Evolutionary conservation across 1,140 invertebrate species (phyloP), one percentile per base, ranked within the genome.

Genomic region (Neodiprion virginianus): DNA sequence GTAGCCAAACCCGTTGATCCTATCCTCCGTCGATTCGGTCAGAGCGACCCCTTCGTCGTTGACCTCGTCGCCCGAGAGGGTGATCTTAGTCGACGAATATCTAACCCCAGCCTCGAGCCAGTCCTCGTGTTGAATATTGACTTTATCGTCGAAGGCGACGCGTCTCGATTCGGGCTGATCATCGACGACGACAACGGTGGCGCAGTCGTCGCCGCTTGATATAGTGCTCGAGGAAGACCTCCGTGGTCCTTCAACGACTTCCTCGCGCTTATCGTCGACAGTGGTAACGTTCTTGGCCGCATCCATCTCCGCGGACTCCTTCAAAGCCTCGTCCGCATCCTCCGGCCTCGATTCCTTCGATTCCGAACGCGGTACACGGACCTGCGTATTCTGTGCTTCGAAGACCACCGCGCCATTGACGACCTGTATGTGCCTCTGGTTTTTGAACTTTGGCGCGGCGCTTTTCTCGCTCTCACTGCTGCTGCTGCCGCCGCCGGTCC

Each of bases 71-170:
- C 82, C 87, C 11, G 84, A 81, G 48, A 88, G 76, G 21, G 85
- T 87, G 73, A 88, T 89, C 75, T 86, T 81, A 49, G 88, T 88
- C 68, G 88, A 88, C 12, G 88, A 87, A 76, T 89, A 88, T 74
- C 79, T 82, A 21, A 89, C 78, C 11, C 87, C 88, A 48, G 87
- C 87, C 65, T 88, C 88, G 8, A 87, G 80, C 88, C 88, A 89
- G 65, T 88, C 86, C 75, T 86, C 84, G 48, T 84, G 84, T 48
- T 85, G 81, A 50, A 88, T 89, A 71, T 88, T 88, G 47, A 84
- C 81, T 69, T 82, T 82, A 48, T 83, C 82, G 1, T 82, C 75
- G 65, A 80, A 77, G 8, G 73, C 70, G 28, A 75, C 75, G 78
- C 82, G 82, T 72, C 76, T 76, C 71, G 82, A 83, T 47, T 79